Evolutionary conservation across 2,113 vertebrate genomes (phyloP).

Genomic region (Brienomyrus longianalis): DNA sequence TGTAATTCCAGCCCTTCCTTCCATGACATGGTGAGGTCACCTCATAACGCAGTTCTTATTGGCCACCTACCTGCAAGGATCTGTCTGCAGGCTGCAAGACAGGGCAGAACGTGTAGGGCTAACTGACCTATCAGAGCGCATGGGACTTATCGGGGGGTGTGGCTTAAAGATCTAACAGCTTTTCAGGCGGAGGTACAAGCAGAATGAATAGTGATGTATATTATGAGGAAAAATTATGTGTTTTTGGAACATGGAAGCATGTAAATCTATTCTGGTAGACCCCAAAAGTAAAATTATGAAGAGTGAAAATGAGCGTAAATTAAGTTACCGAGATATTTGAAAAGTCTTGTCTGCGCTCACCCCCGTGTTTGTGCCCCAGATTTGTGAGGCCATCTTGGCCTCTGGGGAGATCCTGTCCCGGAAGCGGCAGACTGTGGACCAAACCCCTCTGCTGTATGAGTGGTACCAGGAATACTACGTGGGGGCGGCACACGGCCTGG

Average conservation of each 20-base stretch:
- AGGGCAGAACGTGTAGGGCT: not conserved
- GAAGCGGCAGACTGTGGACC: slow-evolving; percentile 68
- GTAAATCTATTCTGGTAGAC: not conserved
- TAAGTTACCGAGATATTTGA: not conserved
- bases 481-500: slow-evolving; percentile 86
- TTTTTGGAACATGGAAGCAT: not conserved
- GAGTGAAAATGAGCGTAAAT: not conserved
- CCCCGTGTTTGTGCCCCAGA: slow-evolving; percentile 50
- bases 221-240: not conserved
- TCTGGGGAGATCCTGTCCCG: slow-evolving; percentile 79
- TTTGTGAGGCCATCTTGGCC: slow-evolving; percentile 70
- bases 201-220: not conserved
- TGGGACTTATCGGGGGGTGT: not conserved
- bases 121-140: not conserved
- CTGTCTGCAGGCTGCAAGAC: not conserved
- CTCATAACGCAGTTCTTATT: not conserved
- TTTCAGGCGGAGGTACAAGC: not conserved
- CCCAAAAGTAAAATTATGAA: not conserved
- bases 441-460: slow-evolving; percentile 87
- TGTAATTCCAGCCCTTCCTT: not conserved
- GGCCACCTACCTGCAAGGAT: not conserved
- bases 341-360: slow-evolving; percentile 12
- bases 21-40: not conserved
- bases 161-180: not conserved
- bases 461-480: slow-evolving; percentile 94